Percentiles rank a stretch among this genome's conserved stretches.
Evolutionary conservation across 2,888 invertebrate species (phyloP).

Genomic region (Acleris literana): DNA sequence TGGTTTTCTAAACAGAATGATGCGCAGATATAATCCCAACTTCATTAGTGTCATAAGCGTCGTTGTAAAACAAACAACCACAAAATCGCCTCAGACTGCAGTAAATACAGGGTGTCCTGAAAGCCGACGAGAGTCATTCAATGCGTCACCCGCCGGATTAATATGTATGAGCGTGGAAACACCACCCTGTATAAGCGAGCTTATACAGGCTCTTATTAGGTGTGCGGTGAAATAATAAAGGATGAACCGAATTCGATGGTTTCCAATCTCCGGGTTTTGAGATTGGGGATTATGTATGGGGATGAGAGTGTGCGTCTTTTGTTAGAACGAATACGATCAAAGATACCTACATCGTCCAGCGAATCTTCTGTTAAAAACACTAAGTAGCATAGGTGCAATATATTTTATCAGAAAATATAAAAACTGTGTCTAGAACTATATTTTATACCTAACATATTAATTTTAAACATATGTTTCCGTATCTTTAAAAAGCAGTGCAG

Average conservation of each 20-base stretch:
- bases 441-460: too few relatives aligned
- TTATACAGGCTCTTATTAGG: conserved; percentile 34
- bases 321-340: too few relatives aligned
- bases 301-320: conserved; percentile 4
- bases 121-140: conserved; percentile 36
- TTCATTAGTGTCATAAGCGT: not conserved
- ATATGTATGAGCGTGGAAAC: conserved; percentile 35
- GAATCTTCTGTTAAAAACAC: too few relatives aligned
- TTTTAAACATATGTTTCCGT: too few relatives aligned
- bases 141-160: conserved; percentile 35
- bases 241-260: conserved; percentile 27
- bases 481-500: too few relatives aligned
- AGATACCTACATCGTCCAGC: too few relatives aligned
- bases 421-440: too few relatives aligned
- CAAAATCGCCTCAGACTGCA: conserved; percentile 25
- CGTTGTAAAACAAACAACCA: conserved; percentile 23
- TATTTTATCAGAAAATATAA: too few relatives aligned
- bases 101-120: conserved; percentile 30
- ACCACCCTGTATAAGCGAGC: conserved; percentile 33
- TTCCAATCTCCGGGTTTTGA: conserved; percentile 26
- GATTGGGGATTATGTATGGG: conserved; percentile 23
- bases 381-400: too few relatives aligned
- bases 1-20: not conserved
- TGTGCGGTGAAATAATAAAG: conserved; percentile 32
- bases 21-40: not conserved